phyloP scores from a whole-genome alignment of 2,888 invertebrate species.

The Ophion obscuratus region DNA sequence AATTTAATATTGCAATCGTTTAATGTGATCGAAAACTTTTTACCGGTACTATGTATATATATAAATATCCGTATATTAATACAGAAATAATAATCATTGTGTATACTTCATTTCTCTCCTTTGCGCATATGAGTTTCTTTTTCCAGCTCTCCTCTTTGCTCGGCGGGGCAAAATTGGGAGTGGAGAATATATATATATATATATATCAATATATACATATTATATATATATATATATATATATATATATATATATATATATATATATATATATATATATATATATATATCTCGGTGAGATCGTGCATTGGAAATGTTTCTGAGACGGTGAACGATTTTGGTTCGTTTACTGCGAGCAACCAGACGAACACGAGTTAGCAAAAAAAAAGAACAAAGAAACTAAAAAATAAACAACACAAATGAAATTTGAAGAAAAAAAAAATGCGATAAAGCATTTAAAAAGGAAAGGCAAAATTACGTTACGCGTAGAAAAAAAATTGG shows the following conservation, averaged over 20 bases:
- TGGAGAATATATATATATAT: slow-evolving; percentile 76
- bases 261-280: background rate
- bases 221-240: slow-evolving; percentile 48
- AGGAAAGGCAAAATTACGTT: background rate
- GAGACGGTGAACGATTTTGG: slow-evolving; percentile 38
- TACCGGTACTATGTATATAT: background rate
- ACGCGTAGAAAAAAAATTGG: background rate
- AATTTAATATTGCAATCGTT: too few species aligned
- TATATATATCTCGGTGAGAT: slow-evolving; percentile 78
- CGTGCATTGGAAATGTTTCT: slow-evolving; percentile 55
- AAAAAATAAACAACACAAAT: slow-evolving; percentile 58
- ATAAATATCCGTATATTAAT: slow-evolving; percentile 35
- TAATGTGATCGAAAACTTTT: too few species aligned
- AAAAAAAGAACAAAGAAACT: slow-evolving; percentile 8
- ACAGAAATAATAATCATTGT: slow-evolving; percentile 57
- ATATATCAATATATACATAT: background rate
- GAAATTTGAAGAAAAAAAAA: slow-evolving; percentile 27
- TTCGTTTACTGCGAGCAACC: background rate
- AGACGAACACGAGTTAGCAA: slow-evolving; percentile 4
- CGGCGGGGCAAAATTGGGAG: slow-evolving; percentile 90
- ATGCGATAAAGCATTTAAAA: slow-evolving; percentile 69
- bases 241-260: background rate
- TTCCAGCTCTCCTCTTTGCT: slow-evolving; percentile 96
- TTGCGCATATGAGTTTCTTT: slow-evolving; percentile 85
- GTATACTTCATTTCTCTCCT: slow-evolving; percentile 79